Evolutionary conservation across 2,113 vertebrate genomes (phyloP).

Genomic region (Charadrius vociferus): DNA sequence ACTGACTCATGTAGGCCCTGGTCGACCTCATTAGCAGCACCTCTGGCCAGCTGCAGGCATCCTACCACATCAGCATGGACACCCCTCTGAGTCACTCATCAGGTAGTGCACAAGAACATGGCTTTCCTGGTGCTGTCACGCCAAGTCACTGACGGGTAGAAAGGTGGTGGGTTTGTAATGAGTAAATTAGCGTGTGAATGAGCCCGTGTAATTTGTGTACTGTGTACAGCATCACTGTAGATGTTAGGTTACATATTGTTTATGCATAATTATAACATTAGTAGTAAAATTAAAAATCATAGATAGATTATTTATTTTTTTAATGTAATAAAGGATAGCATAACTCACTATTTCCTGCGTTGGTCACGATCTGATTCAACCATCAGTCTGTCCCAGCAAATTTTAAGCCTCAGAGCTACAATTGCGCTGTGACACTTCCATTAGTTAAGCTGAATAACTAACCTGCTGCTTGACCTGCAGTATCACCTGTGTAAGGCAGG

Average conservation of each 20-base stretch:
- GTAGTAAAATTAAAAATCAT: background rate
- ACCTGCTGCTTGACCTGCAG: background rate
- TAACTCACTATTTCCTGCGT: background rate
- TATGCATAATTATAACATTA: background rate
- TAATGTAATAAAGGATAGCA: background rate
- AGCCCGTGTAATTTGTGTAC: background rate
- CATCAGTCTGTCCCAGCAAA: background rate
- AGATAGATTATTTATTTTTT: background rate
- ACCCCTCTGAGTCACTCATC: no score
- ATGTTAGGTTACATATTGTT: background rate
- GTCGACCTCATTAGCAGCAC: background rate
- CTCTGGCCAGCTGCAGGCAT: background rate
- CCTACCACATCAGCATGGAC: fast-evolving
- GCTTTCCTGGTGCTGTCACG: background rate
- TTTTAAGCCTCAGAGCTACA: background rate
- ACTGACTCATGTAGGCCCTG: fast-evolving
- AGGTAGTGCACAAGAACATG: fast-evolving
- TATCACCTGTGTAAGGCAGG: background rate
- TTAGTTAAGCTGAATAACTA: background rate
- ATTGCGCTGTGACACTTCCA: background rate
- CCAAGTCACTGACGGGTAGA: background rate
- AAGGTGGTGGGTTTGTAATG: background rate
- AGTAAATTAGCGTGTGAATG: background rate
- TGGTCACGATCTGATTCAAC: background rate
- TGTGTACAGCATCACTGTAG: fast-evolving